Evolutionary conservation across 2,888 invertebrate species (phyloP).

Genomic region (Oxystoma pomonae): DNA sequence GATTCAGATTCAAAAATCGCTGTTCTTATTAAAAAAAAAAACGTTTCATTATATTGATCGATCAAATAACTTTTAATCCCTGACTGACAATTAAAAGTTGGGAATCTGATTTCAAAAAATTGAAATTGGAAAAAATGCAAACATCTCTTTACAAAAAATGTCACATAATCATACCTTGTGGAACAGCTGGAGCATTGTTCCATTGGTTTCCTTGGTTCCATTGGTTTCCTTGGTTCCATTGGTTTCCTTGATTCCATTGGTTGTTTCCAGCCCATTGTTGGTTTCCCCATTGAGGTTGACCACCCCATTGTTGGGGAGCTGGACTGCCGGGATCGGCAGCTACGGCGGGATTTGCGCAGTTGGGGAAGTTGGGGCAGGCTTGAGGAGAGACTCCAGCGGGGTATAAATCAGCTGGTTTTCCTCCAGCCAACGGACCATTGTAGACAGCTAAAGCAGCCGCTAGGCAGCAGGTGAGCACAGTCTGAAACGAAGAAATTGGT

Average conservation of each 20-base stretch:
- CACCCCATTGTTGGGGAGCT: slow-evolving; percentile 18
- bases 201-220: not conserved
- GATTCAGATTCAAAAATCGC: too few species aligned
- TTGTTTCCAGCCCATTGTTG: slow-evolving; percentile 1
- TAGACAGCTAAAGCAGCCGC: slow-evolving; percentile 31
- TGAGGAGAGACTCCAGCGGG: slow-evolving; percentile 39
- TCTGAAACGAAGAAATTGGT: too few species aligned
- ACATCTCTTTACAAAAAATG: not conserved
- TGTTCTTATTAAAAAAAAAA: too few species aligned
- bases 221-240: not conserved
- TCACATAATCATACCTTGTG: not conserved
- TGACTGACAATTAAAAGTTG: too few species aligned
- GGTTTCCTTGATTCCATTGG: not conserved
- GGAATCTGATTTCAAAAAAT: not conserved
- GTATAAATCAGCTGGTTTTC: slow-evolving; percentile 36
- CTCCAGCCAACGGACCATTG: slow-evolving; percentile 39
- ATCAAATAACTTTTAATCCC: too few species aligned
- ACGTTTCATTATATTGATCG: too few species aligned
- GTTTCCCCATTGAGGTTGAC: not conserved
- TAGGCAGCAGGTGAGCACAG: slow-evolving; percentile 36
- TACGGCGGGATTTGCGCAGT: slow-evolving; percentile 38
- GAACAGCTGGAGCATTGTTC: slow-evolving; percentile 1
- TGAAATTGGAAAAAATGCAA: not conserved
- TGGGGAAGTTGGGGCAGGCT: slow-evolving; percentile 40
- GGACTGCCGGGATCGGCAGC: slow-evolving; percentile 27